Conservation (phyloP, 2,113 vertebrate genomes). For the Isurus oxyrinchus region DNA sequence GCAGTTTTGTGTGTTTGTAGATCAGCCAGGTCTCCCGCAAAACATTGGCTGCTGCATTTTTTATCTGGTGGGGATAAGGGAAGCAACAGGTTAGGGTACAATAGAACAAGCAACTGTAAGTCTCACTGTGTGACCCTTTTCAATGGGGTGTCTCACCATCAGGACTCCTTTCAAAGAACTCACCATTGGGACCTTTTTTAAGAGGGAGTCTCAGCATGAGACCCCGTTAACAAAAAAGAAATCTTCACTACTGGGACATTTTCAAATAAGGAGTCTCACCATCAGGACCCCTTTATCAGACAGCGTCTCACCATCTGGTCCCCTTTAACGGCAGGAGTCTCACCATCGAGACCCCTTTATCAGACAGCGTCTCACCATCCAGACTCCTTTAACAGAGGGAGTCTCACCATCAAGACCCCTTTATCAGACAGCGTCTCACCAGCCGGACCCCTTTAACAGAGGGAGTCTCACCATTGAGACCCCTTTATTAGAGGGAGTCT, state of each 20-base stretch:
- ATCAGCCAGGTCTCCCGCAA: slow-evolving; percentile 96
- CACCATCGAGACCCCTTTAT: neutral
- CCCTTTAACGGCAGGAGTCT: neutral
- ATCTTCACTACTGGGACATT: too few species aligned
- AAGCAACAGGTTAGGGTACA: too few species aligned
- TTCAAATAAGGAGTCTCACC: too few species aligned
- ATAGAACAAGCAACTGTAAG: neutral
- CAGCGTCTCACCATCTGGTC: neutral
- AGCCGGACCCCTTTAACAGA: neutral
- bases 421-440: too few species aligned
- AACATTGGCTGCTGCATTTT: slow-evolving; percentile 92
- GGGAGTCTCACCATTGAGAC: neutral
- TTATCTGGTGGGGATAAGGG: slow-evolving; percentile 65
- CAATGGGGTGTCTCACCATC: neutral
- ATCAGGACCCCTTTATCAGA: neutral
- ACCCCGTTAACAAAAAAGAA: too few species aligned
- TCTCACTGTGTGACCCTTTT: neutral
- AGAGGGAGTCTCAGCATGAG: neutral
- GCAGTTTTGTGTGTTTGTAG: slow-evolving; percentile 95
- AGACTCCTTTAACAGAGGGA: too few species aligned
- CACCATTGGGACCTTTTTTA: neutral
- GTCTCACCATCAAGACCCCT: too few species aligned
- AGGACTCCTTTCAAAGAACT: too few species aligned
- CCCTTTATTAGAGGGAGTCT: too few species aligned
- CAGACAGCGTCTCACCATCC: too few species aligned